Base-by-base conservation (phyloP, 2,888 invertebrate genomes). In the Diaperis boleti region DNA sequence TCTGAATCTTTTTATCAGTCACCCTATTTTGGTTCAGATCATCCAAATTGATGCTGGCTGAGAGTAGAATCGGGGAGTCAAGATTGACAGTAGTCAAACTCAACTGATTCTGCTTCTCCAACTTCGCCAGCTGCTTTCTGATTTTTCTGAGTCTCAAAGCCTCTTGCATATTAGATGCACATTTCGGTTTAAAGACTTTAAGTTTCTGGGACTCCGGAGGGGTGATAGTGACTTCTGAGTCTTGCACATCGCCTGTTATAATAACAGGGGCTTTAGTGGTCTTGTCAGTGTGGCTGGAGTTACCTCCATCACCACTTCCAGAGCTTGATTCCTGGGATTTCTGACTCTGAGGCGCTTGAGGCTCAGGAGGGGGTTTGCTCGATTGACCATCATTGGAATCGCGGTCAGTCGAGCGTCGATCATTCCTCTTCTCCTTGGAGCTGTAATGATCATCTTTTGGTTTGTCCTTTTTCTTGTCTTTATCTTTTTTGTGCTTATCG, bases 371-470 rank as follows among this genome's bases (percentile, higher is more conserved):
- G 42, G 66, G 62, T 56, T 62, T 80, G 29, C 83, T 82, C 14
- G 82, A 81, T 26, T 82, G 81, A 29, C 89, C 92, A 76, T 92
- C 92, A 70, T 91, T 92, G 0, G 92, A 92, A 80, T 94, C 92
- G 64, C 91, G 84, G 70, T 91, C 93, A 0, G 91, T 90, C 0
- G 92, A 92, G 45, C 92, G 84, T 4, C 92, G 85, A 52, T 86
- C 86, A 35, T 85, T 85, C 7, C 84, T 85, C 73, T 90, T 88
- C 0, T 86, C 85, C 29, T 89, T 88, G 3, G 87, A 82, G 70
- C 88, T 87, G 60, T 87, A 88, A 75, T 92, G 92, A 78, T 92
- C 92, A 74, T 92, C 92, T 57, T 83, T 84, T 1, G 84, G 81
- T 74, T 87, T 86, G 56, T 74, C 75, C 11, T 66, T 62, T 10